A percentile compares a stretch with the other conserved stretches of the same genome.
phyloP scores from a whole-genome alignment of 2,888 invertebrate species.

The Oligia fasciuncula region DNA sequence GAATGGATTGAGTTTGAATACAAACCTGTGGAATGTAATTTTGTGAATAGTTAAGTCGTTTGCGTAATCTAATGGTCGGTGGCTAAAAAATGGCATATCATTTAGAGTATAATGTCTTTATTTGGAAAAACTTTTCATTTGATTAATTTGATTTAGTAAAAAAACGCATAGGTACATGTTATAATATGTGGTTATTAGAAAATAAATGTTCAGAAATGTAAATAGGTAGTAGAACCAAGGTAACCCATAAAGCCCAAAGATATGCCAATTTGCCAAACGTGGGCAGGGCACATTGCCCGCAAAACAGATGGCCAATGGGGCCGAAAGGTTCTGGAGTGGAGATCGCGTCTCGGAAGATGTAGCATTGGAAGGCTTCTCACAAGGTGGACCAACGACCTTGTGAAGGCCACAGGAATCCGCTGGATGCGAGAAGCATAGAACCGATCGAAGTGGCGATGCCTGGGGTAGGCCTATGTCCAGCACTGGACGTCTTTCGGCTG shows the following conservation, averaged over 20 bases:
- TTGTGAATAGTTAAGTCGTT: constrained; percentile 63
- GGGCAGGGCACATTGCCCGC: too few species aligned
- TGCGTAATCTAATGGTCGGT: constrained; percentile 53
- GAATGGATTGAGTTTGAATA: constrained; percentile 62
- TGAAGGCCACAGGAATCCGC: neutral
- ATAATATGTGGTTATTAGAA: too few species aligned
- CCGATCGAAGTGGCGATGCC: neutral
- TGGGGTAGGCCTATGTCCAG: too few species aligned
- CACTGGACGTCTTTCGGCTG: too few species aligned
- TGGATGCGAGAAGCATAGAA: neutral
- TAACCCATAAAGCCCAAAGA: neutral
- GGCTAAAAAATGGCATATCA: constrained; percentile 10
- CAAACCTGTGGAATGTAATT: constrained; percentile 64
- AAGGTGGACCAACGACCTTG: neutral
- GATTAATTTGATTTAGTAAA: too few species aligned
- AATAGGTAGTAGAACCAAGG: neutral
- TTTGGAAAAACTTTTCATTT: neutral
- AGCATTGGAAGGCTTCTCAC: neutral
- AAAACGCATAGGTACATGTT: too few species aligned
- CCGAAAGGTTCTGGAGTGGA: neutral
- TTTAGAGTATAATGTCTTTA: constrained; percentile 1
- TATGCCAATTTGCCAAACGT: too few species aligned
- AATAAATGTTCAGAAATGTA: too few species aligned
- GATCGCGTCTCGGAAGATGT: neutral
- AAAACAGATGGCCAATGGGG: neutral